Evolutionary conservation across 1,140 invertebrate genomes (phyloP), one percentile per base, ranked within the genome.

Genomic region (Leptonema lineaticorne): DNA sequence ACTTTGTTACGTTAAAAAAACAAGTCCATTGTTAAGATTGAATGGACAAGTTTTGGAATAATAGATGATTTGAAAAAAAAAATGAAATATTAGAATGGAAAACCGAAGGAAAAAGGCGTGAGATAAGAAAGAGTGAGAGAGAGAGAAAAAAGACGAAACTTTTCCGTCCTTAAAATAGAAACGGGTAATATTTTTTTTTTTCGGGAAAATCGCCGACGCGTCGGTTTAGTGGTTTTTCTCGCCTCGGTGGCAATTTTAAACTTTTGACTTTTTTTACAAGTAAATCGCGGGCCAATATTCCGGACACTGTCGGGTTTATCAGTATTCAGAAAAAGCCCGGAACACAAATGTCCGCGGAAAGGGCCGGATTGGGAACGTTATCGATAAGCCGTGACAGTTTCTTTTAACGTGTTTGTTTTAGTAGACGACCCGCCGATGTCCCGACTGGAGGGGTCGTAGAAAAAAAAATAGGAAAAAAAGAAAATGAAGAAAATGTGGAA

Each of bases 341-440:
- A 41, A 41, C 37, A n/a, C n/a, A 16, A 41, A 16, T 16, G 16
- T 41, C 9, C 1, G 37, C 16, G 50, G 18, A 53, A 53, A 53
- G 50, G 50, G 22, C 27, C 50, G 37, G 16, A 41, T 41, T 41
- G 11, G 37, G 9, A 16, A 16, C 37, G 11, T 53, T 24, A 22
- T 53, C 50, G 50, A 26, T 53, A 53, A 53, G 50, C 50, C 50
- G 50, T 24, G 50, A 53, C 50, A 53, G 18, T 53, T 53, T 53
- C 50, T 53, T 53, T 53, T 53, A 53, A 53, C 50, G 50, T 24
- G 50, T 53, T 53, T 53, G 50, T 53, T 53, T 53, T 24, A 53
- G 22, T 26, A 11, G 24, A 7, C 37, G 37, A 45, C 11, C 11
- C 37, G 11, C 16, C 16, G 11, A n/a, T 16, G 2, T 2, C 11